Evolutionary conservation across 2,797 vertebrate genomes (phyloP).

Genomic region (Erethizon dorsatum): DNA sequence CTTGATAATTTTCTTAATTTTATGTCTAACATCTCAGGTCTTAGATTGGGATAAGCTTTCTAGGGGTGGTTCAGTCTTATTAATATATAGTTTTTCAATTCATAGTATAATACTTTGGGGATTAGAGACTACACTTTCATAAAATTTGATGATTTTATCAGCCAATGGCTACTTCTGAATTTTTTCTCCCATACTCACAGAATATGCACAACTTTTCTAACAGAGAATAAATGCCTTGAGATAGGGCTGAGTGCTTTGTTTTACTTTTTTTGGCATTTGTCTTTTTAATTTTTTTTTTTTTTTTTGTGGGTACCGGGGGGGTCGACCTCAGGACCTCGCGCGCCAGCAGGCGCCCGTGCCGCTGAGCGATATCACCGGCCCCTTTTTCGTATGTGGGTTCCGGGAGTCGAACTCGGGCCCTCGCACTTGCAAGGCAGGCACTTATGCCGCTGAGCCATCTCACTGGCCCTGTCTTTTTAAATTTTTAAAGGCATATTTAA

Average conservation of each 20-base stretch:
- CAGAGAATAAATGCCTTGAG: background rate
- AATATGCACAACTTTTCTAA: background rate
- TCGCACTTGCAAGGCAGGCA: too few species aligned
- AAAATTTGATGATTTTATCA: constrained; percentile 39
- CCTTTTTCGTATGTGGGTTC: too few species aligned
- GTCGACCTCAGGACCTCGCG: too few species aligned
- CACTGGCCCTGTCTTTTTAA: constrained; percentile 48
- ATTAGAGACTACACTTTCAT: constrained; percentile 28
- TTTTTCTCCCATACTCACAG: background rate
- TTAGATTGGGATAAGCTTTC: constrained; percentile 44
- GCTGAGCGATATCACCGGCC: too few species aligned
- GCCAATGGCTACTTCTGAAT: constrained; percentile 6
- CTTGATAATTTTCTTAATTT: constrained; percentile 33
- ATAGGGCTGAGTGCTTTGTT: background rate
- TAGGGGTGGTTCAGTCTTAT: background rate
- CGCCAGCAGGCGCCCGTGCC: too few species aligned
- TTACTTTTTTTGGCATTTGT: constrained; percentile 37
- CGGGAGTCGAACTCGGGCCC: too few species aligned
- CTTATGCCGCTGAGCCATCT: too few species aligned
- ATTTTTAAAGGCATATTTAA: constrained; percentile 29
- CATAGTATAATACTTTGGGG: background rate
- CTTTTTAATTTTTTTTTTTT: constrained; percentile 46
- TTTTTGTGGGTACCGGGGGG: too few species aligned
- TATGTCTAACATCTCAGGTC: background rate
- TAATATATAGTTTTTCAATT: constrained; percentile 3